Evolutionary conservation across 30 jellyfish, hydroid and myxozoan genomes (phyloP).

Genomic region (Aurelia coerulea): DNA sequence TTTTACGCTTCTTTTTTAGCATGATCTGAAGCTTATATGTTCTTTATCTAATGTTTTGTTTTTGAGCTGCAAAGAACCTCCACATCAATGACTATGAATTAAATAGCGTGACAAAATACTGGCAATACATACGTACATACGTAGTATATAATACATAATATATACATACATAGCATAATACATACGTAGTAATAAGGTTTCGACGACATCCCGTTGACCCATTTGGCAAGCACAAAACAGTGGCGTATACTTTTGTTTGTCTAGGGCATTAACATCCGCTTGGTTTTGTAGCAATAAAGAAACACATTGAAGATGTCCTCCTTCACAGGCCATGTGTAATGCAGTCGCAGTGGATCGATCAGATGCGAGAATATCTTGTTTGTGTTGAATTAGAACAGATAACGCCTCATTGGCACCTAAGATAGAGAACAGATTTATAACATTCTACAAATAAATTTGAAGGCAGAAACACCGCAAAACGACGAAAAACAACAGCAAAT

Average conservation of each 20-base stretch:
- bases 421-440: background rate
- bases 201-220: conserved; percentile 88
- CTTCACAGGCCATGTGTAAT: conserved; percentile 94
- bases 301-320: conserved; percentile 93
- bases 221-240: conserved; percentile 94
- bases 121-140: too few relatives aligned
- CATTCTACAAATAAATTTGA: too few relatives aligned
- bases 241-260: conserved; percentile 86
- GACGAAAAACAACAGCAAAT: too few relatives aligned
- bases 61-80: too few relatives aligned
- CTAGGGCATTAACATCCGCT: conserved; percentile 84
- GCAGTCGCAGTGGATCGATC: conserved; percentile 88
- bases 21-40: too few relatives aligned
- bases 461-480: too few relatives aligned
- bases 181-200: conserved; percentile 69
- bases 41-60: too few relatives aligned
- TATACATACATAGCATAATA: background rate
- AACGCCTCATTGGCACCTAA: conserved; percentile 79
- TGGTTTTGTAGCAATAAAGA: conserved; percentile 74
- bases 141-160: too few relatives aligned
- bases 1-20: too few relatives aligned
- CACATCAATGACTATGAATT: too few relatives aligned
- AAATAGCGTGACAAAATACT: too few relatives aligned
- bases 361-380: conserved; percentile 76
- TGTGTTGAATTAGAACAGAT: conserved; percentile 43